These are phyloP conservation scores for Eidolon helvum DNA, from an alignment of 2,113 vertebrate species.

Conservation along the genomic window DNA sequence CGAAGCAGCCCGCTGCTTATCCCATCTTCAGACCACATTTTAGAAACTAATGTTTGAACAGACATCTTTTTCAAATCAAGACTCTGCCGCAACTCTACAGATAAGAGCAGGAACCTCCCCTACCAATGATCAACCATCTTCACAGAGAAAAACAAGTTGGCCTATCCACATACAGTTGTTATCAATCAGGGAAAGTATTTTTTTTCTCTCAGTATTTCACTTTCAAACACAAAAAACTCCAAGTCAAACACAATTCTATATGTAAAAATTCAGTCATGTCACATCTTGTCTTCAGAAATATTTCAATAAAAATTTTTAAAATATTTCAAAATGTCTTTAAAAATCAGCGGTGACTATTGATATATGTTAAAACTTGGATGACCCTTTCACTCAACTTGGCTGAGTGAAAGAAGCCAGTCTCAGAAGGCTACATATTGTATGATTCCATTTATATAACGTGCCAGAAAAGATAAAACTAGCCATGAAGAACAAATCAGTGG, in stretches of 20 bases:
- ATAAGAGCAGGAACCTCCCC: neutral
- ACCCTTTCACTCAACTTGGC: neutral
- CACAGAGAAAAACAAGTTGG: neutral
- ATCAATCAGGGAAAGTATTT: neutral
- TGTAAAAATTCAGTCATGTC: neutral
- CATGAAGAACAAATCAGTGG: neutral
- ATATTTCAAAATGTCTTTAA: neutral
- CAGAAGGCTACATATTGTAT: neutral
- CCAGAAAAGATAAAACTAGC: neutral
- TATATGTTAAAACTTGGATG: neutral
- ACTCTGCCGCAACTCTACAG: neutral
- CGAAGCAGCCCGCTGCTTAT: neutral
- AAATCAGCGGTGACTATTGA: neutral
- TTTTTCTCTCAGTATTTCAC: neutral
- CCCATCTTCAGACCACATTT: neutral
- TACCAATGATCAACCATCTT: neutral
- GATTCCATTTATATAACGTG: neutral
- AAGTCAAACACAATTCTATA: slow-evolving; percentile 2
- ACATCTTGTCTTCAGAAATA: too few relatives aligned
- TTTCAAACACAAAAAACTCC: slow-evolving; percentile 12
- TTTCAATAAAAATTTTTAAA: neutral
- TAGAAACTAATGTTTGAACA: neutral
- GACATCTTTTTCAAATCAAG: neutral
- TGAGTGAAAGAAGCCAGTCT: neutral
- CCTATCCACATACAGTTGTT: neutral